phyloP scores from a whole-genome alignment of 2,888 invertebrate genomes.

The Nematopogon swammerdamellus region DNA sequence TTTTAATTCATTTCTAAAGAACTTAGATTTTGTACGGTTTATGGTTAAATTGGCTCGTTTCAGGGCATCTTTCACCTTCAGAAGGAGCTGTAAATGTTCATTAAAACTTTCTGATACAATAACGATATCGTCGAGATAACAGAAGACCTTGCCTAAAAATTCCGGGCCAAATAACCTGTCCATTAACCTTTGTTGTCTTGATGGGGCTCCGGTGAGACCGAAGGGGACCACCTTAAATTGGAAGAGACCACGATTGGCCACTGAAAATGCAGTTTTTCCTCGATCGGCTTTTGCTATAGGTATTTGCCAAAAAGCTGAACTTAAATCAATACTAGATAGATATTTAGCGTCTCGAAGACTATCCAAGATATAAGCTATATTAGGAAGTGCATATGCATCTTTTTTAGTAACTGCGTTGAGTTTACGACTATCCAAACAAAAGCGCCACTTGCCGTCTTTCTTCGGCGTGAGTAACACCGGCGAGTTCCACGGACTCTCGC shows the following conservation, averaged over 20 bases:
- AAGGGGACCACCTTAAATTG: constrained; percentile 11
- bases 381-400: too few species aligned
- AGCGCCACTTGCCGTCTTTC: too few species aligned
- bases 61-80: background rate
- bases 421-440: too few species aligned
- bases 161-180: constrained; percentile 11
- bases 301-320: background rate
- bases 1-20: too few species aligned
- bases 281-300: background rate
- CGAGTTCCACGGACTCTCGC: too few species aligned
- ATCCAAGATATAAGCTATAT: too few species aligned
- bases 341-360: too few species aligned
- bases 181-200: constrained; percentile 15
- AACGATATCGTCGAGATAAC: too few species aligned
- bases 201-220: constrained; percentile 13
- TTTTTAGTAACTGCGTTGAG: too few species aligned
- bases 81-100: constrained; percentile 7
- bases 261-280: constrained; percentile 9
- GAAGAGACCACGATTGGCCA: constrained; percentile 12
- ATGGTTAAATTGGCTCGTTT: background rate
- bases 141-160: constrained; percentile 13
- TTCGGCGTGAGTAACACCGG: too few species aligned
- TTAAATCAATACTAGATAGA: too few species aligned
- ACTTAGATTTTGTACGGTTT: constrained; percentile 1
- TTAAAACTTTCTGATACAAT: constrained; percentile 8